Conservation (phyloP, 2,888 invertebrate genomes). For the Trachelus troglodyta region DNA sequence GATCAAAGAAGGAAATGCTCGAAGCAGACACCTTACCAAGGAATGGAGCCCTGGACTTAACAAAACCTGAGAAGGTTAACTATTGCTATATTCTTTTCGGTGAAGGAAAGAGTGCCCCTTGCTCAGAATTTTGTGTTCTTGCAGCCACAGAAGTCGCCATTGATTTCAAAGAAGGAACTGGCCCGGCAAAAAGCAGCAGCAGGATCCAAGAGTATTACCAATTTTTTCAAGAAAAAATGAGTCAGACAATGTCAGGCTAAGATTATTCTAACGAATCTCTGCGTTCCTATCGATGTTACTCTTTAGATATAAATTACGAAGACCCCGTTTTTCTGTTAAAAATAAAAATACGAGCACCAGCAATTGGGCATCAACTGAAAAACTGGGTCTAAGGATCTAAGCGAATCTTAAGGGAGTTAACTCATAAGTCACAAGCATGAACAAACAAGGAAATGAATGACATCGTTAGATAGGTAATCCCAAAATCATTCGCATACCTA, state of each 20-base stretch:
- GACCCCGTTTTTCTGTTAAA: neutral
- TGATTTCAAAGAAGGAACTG: conserved; percentile 78
- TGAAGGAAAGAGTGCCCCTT: conserved; percentile 15
- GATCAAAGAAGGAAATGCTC: conserved; percentile 62
- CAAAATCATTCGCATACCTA: too few relatives aligned
- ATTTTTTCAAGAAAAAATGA: conserved; percentile 80
- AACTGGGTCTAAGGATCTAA: neutral
- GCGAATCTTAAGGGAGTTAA: neutral
- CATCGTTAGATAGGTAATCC: too few relatives aligned
- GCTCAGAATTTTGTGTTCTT: conserved; percentile 22
- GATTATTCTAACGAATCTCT: conserved; percentile 32
- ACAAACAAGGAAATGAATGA: neutral
- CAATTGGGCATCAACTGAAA: conserved; percentile 1
- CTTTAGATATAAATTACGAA: conserved; percentile 14
- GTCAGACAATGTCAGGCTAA: conserved; percentile 21
- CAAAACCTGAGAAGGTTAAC: conserved; percentile 57
- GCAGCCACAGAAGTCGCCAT: conserved; percentile 68
- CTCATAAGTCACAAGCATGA: neutral
- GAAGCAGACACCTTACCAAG: conserved; percentile 65
- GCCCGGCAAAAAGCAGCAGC: conserved; percentile 81
- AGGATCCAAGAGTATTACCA: conserved; percentile 83
- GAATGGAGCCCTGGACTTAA: conserved; percentile 57
- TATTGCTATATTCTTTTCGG: conserved; percentile 15
- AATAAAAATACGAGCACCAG: conserved; percentile 13
- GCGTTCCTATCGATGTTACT: conserved; percentile 46